phyloP scores from a whole-genome alignment of 2,113 vertebrate species.

The Cheilinus undulatus region DNA sequence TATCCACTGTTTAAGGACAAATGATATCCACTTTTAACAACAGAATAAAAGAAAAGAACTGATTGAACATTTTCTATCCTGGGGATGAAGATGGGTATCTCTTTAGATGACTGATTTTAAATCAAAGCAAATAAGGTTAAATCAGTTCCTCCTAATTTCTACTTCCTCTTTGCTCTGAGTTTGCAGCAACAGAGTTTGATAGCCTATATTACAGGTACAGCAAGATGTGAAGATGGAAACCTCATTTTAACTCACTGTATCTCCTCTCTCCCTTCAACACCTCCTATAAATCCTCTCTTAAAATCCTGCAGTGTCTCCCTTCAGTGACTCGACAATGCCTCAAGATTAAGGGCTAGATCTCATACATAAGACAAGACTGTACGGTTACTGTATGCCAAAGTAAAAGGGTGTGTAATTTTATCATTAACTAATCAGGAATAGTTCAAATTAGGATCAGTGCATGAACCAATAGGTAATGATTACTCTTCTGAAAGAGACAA shows the following conservation, averaged over 20 bases:
- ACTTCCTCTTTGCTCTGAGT: not conserved
- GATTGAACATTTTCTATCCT: no score
- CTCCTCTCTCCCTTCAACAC: not conserved
- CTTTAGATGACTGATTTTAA: no score
- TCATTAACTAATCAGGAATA: not conserved
- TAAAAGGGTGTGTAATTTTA: conserved; percentile 2
- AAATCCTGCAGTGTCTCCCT: not conserved
- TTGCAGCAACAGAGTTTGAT: no score
- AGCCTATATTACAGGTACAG: no score
- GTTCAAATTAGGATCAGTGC: not conserved
- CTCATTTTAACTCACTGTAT: not conserved
- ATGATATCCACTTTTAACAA: not conserved
- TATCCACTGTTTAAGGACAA: not conserved
- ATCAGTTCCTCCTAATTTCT: not conserved
- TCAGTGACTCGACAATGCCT: not conserved
- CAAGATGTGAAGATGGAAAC: no score
- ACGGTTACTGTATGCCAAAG: not conserved
- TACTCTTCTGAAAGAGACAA: not conserved
- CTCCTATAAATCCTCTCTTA: not conserved
- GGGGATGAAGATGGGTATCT: no score
- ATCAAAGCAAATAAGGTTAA: not conserved
- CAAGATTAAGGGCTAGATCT: conserved; percentile 12
- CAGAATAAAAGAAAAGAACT: no score
- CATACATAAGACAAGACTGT: not conserved
- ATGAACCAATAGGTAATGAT: conserved; percentile 7